Base-by-base conservation (phyloP, 2,888 invertebrate species). In the Lapara coniferarum region DNA sequence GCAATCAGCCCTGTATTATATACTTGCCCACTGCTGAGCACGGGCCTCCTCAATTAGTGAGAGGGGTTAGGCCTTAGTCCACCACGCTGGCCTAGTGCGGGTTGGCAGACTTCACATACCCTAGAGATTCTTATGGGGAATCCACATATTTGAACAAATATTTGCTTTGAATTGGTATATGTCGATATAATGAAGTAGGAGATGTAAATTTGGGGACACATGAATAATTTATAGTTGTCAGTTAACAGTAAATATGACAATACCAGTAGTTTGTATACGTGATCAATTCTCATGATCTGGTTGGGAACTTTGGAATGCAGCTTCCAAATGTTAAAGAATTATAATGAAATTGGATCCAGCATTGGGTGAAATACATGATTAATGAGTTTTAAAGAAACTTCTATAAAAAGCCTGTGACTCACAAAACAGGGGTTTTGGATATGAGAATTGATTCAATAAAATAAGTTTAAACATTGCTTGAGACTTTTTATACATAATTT, bases 201-300 rank as follows among this genome's bases (percentile, higher is more conserved):
- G 16, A 55, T 55, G 44, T 16, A 58, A 44, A 53, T 70, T 59
- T 14, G 66, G 66, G 69, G 53, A 55, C 69, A 55, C 55, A 70
- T 70, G 70, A 67, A 67, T 70, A 59, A 67, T 70, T 55, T 67
- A 70, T 70, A 19, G 46, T 37, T n/a, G 8, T n/a, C 66, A 58
- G 59, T 58, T 67, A 70, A 70, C 70, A 59, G 67, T 70, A 67
- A 66, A 67, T 52, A 70, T 70, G 58, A 67, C 67, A 67, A 70
- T 63, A 67, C 69, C 16, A 6, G 25, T 51, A 19, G 63, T 53
- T 70, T 55, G 59, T 67, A 63, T 70, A 49, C 16, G 57, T 59
- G 19, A 67, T 46, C 44, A 49, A 46, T 67, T 63, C 67, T 49
- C 63, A 70, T 70, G 70, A 70, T 70, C 59, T 49, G 67, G 66